Conservation (phyloP, 2,888 invertebrate genomes). For the Baccha elongata region DNA sequence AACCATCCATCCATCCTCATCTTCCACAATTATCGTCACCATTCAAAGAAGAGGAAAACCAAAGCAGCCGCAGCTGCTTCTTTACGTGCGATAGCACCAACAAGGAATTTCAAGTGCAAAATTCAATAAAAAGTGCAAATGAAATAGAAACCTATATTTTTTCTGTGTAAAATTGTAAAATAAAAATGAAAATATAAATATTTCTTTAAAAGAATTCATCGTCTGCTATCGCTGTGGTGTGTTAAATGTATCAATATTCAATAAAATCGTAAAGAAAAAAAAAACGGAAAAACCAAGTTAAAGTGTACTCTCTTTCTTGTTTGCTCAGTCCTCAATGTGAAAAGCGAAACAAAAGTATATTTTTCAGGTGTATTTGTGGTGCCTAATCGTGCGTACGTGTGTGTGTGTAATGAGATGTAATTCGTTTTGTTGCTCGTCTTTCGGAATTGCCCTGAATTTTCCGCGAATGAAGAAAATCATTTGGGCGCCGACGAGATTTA, state of each 20-base stretch:
- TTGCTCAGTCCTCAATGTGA: constrained; percentile 35
- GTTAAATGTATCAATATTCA: constrained; percentile 36
- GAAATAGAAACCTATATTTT: constrained; percentile 12
- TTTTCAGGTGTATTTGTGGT: constrained; percentile 64
- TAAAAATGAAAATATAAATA: too few relatives aligned
- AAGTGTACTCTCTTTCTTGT: constrained; percentile 56
- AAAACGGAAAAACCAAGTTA: constrained; percentile 26
- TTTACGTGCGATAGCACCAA: constrained; percentile 52
- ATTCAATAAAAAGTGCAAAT: constrained; percentile 1
- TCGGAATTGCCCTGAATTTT: constrained; percentile 72
- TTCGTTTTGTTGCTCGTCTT: constrained; percentile 67
- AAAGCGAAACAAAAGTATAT: constrained; percentile 59
- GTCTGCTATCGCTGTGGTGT: constrained; percentile 14
- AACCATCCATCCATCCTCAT: constrained; percentile 62
- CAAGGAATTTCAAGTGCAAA: constrained; percentile 53
- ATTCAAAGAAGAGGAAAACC: constrained; percentile 29
- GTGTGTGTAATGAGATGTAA: constrained; percentile 70
- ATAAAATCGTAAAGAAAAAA: constrained; percentile 9
- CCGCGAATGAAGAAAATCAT: constrained; percentile 68
- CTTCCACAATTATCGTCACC: constrained; percentile 7
- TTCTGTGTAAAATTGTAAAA: background rate
- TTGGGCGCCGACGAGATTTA: constrained; percentile 70
- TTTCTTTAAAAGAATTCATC: too few relatives aligned
- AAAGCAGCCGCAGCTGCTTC: constrained; percentile 59
- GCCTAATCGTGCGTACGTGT: constrained; percentile 50